Evolutionary conservation across 2,113 vertebrate genomes (phyloP).

Genomic region (Myotis yumanensis): DNA sequence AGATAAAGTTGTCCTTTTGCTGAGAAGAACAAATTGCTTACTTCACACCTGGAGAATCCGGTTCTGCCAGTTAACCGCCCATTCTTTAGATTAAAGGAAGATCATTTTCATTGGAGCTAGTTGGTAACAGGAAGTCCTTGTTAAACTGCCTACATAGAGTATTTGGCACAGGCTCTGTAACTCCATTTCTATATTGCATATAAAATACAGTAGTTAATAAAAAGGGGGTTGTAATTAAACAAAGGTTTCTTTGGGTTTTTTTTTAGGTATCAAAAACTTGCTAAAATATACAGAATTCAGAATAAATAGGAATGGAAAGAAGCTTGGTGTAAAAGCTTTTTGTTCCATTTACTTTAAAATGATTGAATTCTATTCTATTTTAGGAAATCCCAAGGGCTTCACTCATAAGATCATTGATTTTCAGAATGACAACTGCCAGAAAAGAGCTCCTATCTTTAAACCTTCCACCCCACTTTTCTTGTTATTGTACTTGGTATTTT

Average conservation of each 20-base stretch:
- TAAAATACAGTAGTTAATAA: slow-evolving; percentile 13
- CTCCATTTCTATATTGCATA: not conserved
- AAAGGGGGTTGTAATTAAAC: not conserved
- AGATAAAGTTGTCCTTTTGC: slow-evolving; percentile 74
- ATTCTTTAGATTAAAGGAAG: slow-evolving; percentile 84
- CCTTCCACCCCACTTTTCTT: not conserved
- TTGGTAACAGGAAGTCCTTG: slow-evolving; percentile 79
- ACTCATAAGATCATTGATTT: slow-evolving; percentile 14
- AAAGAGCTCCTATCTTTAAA: slow-evolving; percentile 25
- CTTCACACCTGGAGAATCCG: slow-evolving; percentile 86
- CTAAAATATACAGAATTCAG: not conserved
- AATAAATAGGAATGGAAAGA: slow-evolving; percentile 17
- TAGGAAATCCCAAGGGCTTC: slow-evolving; percentile 9
- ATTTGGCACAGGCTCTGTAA: not conserved
- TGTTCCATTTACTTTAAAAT: slow-evolving; percentile 27
- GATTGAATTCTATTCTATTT: slow-evolving; percentile 2
- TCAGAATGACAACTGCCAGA: not conserved
- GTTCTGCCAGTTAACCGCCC: slow-evolving; percentile 85
- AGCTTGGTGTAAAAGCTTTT: not conserved
- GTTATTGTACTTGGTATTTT: slow-evolving; percentile 11
- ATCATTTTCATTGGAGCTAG: slow-evolving; percentile 64
- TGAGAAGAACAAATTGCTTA: slow-evolving; percentile 75
- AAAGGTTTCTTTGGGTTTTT: slow-evolving; percentile 37
- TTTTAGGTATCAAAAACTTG: not conserved
- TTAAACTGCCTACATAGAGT: slow-evolving; percentile 62